phyloP scores from a whole-genome alignment of 1,140 invertebrate species.

The Glomeris maerens region DNA sequence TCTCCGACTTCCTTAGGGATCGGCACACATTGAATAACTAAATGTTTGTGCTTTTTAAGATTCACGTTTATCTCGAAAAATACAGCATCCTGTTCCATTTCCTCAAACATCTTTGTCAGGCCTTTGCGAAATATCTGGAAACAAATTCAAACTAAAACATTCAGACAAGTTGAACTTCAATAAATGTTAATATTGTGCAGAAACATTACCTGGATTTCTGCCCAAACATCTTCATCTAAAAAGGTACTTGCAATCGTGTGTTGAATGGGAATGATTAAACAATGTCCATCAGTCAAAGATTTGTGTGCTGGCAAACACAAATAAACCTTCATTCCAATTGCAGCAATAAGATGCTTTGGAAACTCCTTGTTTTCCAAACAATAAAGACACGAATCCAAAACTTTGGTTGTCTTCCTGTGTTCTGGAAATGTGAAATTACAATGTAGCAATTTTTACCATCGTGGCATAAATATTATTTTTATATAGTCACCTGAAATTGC shows the following conservation, averaged over 20 bases:
- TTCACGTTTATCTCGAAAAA: conserved; percentile 78
- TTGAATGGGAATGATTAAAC: conserved; percentile 67
- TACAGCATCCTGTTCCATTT: conserved; percentile 54
- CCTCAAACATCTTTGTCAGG: conserved; percentile 59
- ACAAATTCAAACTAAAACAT: conserved; percentile 17
- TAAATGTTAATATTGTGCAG: conserved; percentile 1
- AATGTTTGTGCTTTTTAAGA: conserved; percentile 62
- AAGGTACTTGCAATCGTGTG: conserved; percentile 61
- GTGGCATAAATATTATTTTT: background rate
- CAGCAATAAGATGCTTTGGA: conserved; percentile 74
- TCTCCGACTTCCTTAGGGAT: conserved; percentile 64
- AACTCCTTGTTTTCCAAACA: conserved; percentile 68
- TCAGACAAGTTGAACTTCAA: conserved; percentile 2
- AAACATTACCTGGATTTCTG: conserved; percentile 55
- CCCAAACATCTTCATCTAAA: conserved; percentile 86
- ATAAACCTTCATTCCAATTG: conserved; percentile 61
- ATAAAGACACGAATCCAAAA: conserved; percentile 60
- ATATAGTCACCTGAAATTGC: conserved; percentile 41
- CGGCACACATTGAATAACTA: conserved; percentile 77
- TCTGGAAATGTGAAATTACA: conserved; percentile 32
- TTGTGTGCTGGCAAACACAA: conserved; percentile 58
- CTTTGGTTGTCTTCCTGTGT: conserved; percentile 48
- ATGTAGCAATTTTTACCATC: conserved; percentile 5
- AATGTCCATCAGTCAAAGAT: conserved; percentile 74
- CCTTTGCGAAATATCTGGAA: conserved; percentile 52